phyloP scores from a whole-genome alignment of 2,797 vertebrate genomes.

The Chaunax sp. region DNA sequence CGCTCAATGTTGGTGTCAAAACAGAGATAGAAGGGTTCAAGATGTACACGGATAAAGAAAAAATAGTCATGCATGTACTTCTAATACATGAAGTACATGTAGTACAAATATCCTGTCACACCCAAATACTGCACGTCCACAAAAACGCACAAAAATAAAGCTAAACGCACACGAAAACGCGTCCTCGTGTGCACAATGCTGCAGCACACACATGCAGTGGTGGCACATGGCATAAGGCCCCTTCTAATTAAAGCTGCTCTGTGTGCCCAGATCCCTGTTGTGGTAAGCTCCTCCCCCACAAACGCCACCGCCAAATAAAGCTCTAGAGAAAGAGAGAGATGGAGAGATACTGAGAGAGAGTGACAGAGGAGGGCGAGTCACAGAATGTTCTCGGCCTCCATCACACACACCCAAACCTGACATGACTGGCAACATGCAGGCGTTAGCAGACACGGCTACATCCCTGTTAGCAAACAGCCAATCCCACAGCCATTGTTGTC shows the following conservation, averaged over 20 bases:
- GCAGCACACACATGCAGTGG: constrained; percentile 47
- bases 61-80: neutral
- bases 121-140: neutral
- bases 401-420: constrained; percentile 32
- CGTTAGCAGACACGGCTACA: constrained; percentile 44
- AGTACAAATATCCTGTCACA: neutral
- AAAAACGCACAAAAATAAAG: neutral
- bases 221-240: constrained; percentile 78
- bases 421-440: constrained; percentile 23
- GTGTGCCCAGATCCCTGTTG: constrained; percentile 75
- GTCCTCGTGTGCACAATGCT: constrained; percentile 32
- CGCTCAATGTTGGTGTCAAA: constrained; percentile 32
- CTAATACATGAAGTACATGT: neutral
- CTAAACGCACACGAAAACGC: constrained; percentile 5
- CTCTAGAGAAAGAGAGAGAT: constrained; percentile 56
- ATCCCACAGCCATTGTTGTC: constrained; percentile 42
- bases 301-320: constrained; percentile 57
- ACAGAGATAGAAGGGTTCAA: constrained; percentile 10
- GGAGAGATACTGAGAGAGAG: constrained; percentile 48
- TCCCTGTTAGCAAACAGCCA: constrained; percentile 41
- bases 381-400: constrained; percentile 49
- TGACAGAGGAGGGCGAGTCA: constrained; percentile 35
- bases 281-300: constrained; percentile 74
- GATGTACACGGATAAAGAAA: neutral
- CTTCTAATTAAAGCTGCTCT: constrained; percentile 84